Evolutionary conservation across 2,888 invertebrate genomes (phyloP).

Genomic region (Nephrotoma appendiculata): DNA sequence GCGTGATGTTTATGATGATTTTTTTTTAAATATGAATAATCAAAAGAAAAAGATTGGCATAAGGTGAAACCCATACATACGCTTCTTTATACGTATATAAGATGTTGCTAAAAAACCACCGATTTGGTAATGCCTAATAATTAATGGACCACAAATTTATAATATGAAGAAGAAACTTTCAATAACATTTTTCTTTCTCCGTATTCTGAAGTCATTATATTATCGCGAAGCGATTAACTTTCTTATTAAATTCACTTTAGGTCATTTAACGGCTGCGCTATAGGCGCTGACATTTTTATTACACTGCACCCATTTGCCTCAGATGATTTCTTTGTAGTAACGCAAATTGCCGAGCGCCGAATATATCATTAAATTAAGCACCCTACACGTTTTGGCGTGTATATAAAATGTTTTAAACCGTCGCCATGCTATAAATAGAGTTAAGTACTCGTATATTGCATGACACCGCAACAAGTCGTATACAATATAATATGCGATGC

Average conservation of each 20-base stretch:
- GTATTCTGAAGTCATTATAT: not conserved
- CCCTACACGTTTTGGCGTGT: not conserved
- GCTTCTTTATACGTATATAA: not conserved
- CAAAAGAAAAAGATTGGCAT: not conserved
- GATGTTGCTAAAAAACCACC: not conserved
- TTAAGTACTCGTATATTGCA: not conserved
- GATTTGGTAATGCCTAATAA: not conserved
- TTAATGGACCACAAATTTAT: not conserved
- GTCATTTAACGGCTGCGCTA: not conserved
- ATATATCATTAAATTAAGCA: not conserved
- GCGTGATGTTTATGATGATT: not conserved
- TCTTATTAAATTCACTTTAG: not conserved
- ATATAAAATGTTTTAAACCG: not conserved
- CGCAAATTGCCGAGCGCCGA: not conserved
- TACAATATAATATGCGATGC: not conserved
- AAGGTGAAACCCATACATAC: not conserved
- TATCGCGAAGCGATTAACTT: not conserved
- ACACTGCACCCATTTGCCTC: not conserved
- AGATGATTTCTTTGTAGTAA: not conserved
- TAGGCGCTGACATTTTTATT: not conserved
- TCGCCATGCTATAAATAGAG: not conserved
- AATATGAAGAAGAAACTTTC: not conserved
- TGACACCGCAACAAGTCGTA: not conserved
- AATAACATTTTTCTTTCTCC: not conserved
- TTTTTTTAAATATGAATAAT: not conserved